phyloP scores from a whole-genome alignment of 1,140 invertebrate genomes.

The Theocolax elegans region DNA sequence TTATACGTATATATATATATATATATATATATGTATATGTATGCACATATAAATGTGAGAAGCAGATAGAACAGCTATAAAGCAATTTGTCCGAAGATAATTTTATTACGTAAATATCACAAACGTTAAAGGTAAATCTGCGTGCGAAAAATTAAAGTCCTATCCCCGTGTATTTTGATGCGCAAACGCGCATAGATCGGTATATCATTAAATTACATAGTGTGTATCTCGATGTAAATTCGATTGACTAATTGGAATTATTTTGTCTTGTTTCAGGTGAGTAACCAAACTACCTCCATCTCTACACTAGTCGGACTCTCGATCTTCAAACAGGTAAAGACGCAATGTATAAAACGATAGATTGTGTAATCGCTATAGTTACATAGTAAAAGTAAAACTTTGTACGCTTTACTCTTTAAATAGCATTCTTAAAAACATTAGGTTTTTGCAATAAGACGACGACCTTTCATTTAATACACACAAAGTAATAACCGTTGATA shows the following conservation, averaged over 20 bases:
- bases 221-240: background rate
- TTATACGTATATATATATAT: too few species aligned
- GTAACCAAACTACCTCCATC: conserved; percentile 5
- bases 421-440: too few species aligned
- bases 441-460: too few species aligned
- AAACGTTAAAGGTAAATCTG: too few species aligned
- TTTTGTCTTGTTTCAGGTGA: conserved; percentile 50
- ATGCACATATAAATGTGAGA: too few species aligned
- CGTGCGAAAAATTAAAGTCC: conserved; percentile 14
- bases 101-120: conserved; percentile 31
- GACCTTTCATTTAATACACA: too few species aligned
- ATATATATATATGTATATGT: too few species aligned
- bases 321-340: conserved; percentile 8
- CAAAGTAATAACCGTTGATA: too few species aligned
- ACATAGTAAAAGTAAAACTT: too few species aligned
- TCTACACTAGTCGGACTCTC: background rate
- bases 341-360: too few species aligned
- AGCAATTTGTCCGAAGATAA: conserved; percentile 30
- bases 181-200: background rate
- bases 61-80: background rate
- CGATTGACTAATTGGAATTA: conserved; percentile 34
- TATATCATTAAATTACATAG: background rate
- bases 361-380: too few species aligned
- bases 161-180: background rate
- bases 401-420: too few species aligned